These are phyloP conservation scores for Drosophila anomelani DNA, from an alignment of 2,888 invertebrate species.

Conservation along the genomic window DNA sequence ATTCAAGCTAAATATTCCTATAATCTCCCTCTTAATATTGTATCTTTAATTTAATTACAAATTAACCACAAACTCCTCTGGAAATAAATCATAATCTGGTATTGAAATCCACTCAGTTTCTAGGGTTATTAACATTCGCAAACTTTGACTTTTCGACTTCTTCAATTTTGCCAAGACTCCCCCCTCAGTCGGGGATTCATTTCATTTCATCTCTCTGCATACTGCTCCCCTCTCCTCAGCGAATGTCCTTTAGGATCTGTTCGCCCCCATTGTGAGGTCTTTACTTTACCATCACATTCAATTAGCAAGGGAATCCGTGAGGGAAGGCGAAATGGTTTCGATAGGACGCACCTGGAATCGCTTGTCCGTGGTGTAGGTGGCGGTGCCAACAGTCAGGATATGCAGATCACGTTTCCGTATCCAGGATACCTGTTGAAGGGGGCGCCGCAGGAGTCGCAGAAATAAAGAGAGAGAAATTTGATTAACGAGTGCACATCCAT, in stretches of 20 bases:
- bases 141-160: neutral
- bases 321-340: neutral
- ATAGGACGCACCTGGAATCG: conserved; percentile 75
- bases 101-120: conserved; percentile 1
- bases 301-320: conserved; percentile 24
- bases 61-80: neutral
- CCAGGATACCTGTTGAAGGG: conserved; percentile 79
- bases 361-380: conserved; percentile 82
- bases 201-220: neutral
- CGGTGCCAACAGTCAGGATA: conserved; percentile 82
- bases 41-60: neutral
- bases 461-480: conserved; percentile 46
- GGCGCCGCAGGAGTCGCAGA: conserved; percentile 3
- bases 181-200: neutral
- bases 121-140: neutral
- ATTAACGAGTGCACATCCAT: conserved; percentile 55
- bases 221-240: neutral
- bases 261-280: conserved; percentile 1
- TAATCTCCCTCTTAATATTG: too few species aligned
- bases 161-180: conserved; percentile 6
- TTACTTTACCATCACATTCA: conserved; percentile 37
- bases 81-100: neutral
- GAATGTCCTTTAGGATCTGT: neutral
- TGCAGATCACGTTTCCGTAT: conserved; percentile 83
- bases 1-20: neutral